Conservation (phyloP, 2,113 vertebrate genomes). For the Python bivittatus region DNA sequence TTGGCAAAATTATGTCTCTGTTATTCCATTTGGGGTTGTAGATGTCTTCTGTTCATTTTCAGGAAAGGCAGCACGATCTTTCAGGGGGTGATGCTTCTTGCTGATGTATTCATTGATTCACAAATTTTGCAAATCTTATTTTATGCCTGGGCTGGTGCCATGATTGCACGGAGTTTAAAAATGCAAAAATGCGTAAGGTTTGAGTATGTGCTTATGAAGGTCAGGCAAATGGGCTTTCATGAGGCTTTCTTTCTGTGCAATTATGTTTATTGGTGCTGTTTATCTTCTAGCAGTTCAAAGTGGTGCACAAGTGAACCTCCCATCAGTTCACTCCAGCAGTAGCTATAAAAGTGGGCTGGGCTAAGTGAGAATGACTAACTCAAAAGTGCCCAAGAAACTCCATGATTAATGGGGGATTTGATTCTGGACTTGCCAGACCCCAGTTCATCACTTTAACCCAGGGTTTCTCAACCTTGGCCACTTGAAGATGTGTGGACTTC, state of each 20-base stretch:
- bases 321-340: neutral
- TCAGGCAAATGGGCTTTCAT: neutral
- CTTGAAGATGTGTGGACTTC: no score
- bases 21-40: neutral
- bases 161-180: neutral
- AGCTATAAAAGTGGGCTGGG: neutral
- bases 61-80: neutral
- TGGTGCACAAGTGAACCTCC: neutral
- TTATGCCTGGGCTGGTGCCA: neutral
- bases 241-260: neutral
- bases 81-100: neutral
- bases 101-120: neutral
- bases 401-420: neutral
- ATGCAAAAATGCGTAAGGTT: neutral
- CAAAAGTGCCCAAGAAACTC: neutral
- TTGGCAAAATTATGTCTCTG: neutral
- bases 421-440: neutral
- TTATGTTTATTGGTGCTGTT: neutral
- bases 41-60: neutral
- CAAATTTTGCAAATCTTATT: neutral
- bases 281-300: neutral
- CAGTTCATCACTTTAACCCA: neutral
- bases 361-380: neutral
- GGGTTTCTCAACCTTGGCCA: no score
- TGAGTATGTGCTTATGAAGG: neutral